These are phyloP conservation scores for Ammospiza caudacuta DNA, from an alignment of 2,113 vertebrate genomes.

Conservation along the genomic window DNA sequence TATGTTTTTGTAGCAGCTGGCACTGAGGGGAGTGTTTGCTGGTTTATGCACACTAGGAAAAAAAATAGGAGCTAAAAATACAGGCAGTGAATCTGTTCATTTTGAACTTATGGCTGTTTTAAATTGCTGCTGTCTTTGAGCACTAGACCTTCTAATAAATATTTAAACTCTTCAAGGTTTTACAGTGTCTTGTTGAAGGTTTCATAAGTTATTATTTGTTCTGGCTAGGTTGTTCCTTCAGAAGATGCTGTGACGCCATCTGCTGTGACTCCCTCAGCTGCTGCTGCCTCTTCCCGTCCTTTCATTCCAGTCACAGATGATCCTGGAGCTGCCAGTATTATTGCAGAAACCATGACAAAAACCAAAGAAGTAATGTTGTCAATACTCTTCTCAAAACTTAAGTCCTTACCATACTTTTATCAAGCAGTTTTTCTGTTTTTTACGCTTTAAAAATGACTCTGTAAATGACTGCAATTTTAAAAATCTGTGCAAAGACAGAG, in stretches of 20 bases:
- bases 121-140: background rate
- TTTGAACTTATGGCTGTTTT: background rate
- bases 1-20: background rate
- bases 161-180: background rate
- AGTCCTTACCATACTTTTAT: background rate
- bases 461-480: background rate
- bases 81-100: background rate
- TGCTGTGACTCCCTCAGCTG: slow-evolving; percentile 91
- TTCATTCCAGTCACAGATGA: slow-evolving; percentile 99
- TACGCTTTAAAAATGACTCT: background rate
- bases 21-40: background rate
- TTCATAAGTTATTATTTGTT: background rate
- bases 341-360: slow-evolving; percentile 99
- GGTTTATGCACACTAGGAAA: background rate
- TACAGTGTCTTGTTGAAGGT: background rate
- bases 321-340: slow-evolving; percentile 97
- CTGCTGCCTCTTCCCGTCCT: slow-evolving; percentile 89
- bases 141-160: background rate
- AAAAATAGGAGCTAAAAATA: background rate
- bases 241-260: slow-evolving; percentile 93
- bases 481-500: background rate
- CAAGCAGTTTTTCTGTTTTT: background rate
- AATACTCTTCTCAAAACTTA: background rate
- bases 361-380: slow-evolving; percentile 86
- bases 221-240: slow-evolving; percentile 81